Base-by-base conservation (phyloP, 2,888 invertebrate genomes). In the Chorisops tibialis region DNA sequence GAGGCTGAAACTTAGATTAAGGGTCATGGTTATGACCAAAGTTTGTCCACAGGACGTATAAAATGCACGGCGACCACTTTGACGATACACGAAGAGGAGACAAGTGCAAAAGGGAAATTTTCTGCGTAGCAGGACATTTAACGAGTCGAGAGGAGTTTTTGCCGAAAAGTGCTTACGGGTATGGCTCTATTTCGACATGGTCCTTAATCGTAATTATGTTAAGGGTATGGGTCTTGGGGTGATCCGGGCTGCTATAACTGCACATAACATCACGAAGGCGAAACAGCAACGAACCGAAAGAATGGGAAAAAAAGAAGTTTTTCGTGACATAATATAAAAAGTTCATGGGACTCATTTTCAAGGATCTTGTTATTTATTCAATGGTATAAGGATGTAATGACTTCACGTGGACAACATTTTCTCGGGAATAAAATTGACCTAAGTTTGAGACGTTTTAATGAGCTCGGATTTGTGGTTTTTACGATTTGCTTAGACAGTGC, bases 141-240 rank as follows among this genome's bases (percentile, higher is more conserved):
- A 12, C 22, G 43, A 22, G 14, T 16, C 19, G n/a, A 22, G 19
- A 39, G 19, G 16, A 49, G 43, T 39, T 41, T 24, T 12, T 39
- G 47, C 43, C 18, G 48, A 60, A 60, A 60, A 60, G 47, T 60
- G 59, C 60, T 63, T 63, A 54, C 45, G 54, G 60, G 38, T 9
- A 60, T 35, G 18, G 19, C 45, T 43, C 45, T 35, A 24, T 63
- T 59, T 48, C 54, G 48, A 59, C 60, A 54, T 54, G 60, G 60
- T 43, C 48, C 54, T 63, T 63, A 59, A 60, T 60, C 60, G 63
- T 60, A 60, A 60, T 63, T 60, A 59, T 60, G 48, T 18, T 43
- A 9, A 30, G n/a, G 9, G 9, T 2, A 30, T 30, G 30, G 30
- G 30, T 35, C 24, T 30, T n/a, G 30, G 43, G 56, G 39, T 54